Evolutionary conservation across 1,140 invertebrate species (phyloP).

Genomic region (Acromyrmex heyeri): DNA sequence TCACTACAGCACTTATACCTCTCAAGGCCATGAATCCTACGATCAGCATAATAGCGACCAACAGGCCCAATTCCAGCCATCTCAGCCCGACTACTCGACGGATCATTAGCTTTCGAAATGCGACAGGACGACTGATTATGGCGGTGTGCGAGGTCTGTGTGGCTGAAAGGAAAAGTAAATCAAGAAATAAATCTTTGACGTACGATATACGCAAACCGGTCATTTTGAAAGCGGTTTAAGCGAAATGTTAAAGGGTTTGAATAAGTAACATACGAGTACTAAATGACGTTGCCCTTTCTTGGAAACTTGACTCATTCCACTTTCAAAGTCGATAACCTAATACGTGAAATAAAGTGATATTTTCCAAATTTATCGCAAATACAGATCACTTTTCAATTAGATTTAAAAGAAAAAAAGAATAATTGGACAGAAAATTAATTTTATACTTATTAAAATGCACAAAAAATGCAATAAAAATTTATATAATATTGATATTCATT

Average conservation of each 20-base stretch:
- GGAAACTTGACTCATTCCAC: constrained; percentile 5
- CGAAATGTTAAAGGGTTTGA: neutral
- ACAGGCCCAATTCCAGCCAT: constrained; percentile 72
- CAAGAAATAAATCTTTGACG: constrained; percentile 13
- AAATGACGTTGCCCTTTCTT: constrained; percentile 14
- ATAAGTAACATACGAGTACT: neutral
- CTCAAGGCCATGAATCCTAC: constrained; percentile 52
- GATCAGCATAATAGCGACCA: constrained; percentile 41
- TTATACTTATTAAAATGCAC: neutral
- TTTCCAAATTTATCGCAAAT: neutral
- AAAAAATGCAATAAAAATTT: neutral
- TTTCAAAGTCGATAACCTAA: neutral
- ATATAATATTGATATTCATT: constrained; percentile 12
- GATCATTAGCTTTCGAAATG: constrained; percentile 63
- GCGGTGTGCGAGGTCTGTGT: neutral
- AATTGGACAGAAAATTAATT: neutral
- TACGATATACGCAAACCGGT: neutral
- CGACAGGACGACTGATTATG: constrained; percentile 13
- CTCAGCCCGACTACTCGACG: constrained; percentile 74
- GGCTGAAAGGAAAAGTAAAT: constrained; percentile 43
- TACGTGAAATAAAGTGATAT: neutral
- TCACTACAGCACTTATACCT: constrained; percentile 70
- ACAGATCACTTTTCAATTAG: neutral
- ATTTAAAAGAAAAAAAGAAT: neutral
- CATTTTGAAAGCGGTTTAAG: constrained; percentile 19